These are phyloP conservation scores for Dendrolimus pini DNA, from an alignment of 2,888 invertebrate species.

Conservation along the genomic window DNA sequence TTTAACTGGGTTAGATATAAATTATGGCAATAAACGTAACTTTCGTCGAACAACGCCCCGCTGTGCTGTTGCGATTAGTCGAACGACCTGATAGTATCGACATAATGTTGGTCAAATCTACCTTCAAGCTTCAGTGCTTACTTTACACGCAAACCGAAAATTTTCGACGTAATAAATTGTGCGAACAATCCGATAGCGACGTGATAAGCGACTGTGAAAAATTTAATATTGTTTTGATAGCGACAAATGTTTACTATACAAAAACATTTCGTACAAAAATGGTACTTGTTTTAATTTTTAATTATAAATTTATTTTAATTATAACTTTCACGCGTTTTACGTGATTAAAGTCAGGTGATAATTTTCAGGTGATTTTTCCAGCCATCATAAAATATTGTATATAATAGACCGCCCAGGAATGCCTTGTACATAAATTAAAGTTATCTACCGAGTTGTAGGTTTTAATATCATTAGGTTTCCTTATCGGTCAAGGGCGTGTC, in stretches of 20 bases:
- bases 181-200: constrained; percentile 8
- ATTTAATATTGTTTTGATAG: not conserved
- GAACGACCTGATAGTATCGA: not conserved
- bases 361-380: too few relatives aligned
- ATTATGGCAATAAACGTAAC: constrained; percentile 10
- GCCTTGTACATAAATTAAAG: too few relatives aligned
- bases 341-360: too few relatives aligned
- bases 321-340: not conserved
- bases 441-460: too few relatives aligned
- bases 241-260: constrained; percentile 11
- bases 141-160: constrained; percentile 22
- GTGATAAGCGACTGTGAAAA: constrained; percentile 3
- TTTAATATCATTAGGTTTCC: too few relatives aligned
- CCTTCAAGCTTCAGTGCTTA: constrained; percentile 4
- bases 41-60: constrained; percentile 7
- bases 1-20: constrained; percentile 2
- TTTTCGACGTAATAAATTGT: constrained; percentile 21
- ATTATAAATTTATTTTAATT: not conserved
- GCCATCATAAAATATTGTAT: too few relatives aligned
- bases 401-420: too few relatives aligned
- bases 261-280: constrained; percentile 6
- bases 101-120: not conserved
- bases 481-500: too few relatives aligned
- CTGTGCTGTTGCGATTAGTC: constrained; percentile 1
- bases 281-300: not conserved